Percentiles rank a stretch among this genome's conserved stretches.
phyloP scores from a whole-genome alignment of 2,888 invertebrate genomes.

The Drymonia ruficornis region DNA sequence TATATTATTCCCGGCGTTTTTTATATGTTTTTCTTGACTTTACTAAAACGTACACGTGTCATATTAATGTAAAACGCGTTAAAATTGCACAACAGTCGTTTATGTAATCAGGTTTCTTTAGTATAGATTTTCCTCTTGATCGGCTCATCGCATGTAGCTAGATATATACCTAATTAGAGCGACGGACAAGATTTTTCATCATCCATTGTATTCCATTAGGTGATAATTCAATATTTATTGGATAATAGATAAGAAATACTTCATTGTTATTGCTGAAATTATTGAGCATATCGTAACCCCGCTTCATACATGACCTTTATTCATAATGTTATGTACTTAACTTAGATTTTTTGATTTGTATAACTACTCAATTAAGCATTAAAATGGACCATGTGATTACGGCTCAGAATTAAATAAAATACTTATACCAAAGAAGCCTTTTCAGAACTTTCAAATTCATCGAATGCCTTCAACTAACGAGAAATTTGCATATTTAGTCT shows the following conservation, averaged over 20 bases:
- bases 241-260: not conserved
- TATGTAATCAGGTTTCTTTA: slow-evolving; percentile 26
- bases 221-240: slow-evolving; percentile 37
- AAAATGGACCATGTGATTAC: too few relatives aligned
- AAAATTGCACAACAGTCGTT: slow-evolving; percentile 20
- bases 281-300: not conserved
- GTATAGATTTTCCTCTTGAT: slow-evolving; percentile 35
- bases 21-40: slow-evolving; percentile 3
- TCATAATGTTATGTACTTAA: too few relatives aligned
- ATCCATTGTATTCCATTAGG: slow-evolving; percentile 40
- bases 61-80: slow-evolving; percentile 14
- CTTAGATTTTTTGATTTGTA: too few relatives aligned
- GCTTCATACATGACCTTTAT: too few relatives aligned
- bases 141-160: slow-evolving; percentile 24
- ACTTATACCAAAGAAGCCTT: too few relatives aligned
- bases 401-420: too few relatives aligned
- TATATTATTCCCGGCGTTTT: not conserved
- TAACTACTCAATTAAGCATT: too few relatives aligned
- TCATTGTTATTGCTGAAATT: not conserved
- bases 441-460: too few relatives aligned
- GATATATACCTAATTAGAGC: slow-evolving; percentile 29
- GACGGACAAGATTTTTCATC: slow-evolving; percentile 27
- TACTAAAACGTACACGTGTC: slow-evolving; percentile 6
- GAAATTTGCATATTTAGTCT: too few relatives aligned
- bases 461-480: too few relatives aligned